A percentile compares a stretch with the other conserved stretches of the same genome.
Evolutionary conservation across 30 jellyfish, hydroid and myxozoan species (phyloP).

Genomic region (Aurelia sp.): DNA sequence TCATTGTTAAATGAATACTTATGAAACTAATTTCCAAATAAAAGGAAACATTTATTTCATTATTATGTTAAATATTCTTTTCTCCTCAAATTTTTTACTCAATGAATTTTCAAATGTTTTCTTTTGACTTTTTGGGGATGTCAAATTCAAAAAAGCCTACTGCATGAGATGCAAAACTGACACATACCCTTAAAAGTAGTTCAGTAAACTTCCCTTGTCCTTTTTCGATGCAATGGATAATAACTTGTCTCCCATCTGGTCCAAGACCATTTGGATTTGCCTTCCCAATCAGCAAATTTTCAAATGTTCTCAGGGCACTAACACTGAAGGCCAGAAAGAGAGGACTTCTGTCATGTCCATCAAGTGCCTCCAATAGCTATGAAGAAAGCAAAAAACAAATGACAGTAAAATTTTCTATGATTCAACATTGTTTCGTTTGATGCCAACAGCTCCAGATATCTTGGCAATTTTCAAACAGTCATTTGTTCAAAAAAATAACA

Average conservation of each 20-base stretch:
- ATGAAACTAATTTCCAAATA: too few relatives aligned
- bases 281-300: conserved; percentile 39
- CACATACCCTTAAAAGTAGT: conserved; percentile 46
- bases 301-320: conserved; percentile 46
- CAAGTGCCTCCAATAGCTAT: conserved; percentile 58
- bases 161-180: too few relatives aligned
- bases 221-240: conserved; percentile 74
- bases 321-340: conserved; percentile 61
- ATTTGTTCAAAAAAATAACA: too few relatives aligned
- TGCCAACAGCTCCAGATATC: too few relatives aligned
- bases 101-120: not conserved
- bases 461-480: too few relatives aligned
- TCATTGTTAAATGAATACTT: too few relatives aligned
- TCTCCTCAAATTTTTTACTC: not conserved
- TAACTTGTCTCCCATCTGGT: conserved; percentile 72
- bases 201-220: conserved; percentile 56
- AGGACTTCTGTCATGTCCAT: conserved; percentile 57
- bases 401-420: too few relatives aligned
- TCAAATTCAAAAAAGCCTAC: too few relatives aligned
- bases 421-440: too few relatives aligned
- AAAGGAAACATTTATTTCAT: too few relatives aligned
- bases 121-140: not conserved
- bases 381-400: not conserved
- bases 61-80: too few relatives aligned
- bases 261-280: conserved; percentile 70